These are phyloP conservation scores for Enteromius thamalakanensis DNA, from an alignment of 2,797 vertebrate species.

Conservation along the genomic window DNA sequence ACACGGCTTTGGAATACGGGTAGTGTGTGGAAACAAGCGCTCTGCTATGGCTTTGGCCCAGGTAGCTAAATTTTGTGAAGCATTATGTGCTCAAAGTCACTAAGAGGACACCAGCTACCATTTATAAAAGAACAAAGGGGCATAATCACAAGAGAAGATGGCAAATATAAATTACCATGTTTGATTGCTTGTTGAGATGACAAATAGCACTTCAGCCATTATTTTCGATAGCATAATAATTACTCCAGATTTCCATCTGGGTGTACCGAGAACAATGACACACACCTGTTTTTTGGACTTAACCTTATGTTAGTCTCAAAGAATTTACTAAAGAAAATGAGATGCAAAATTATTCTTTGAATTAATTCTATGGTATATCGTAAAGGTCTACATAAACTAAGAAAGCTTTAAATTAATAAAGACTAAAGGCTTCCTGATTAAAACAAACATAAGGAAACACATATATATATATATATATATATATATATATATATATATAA, in stretches of 20 bases:
- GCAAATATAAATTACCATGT: not conserved
- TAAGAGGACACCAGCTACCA: not conserved
- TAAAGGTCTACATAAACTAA: not conserved
- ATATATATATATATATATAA: not conserved
- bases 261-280: not conserved
- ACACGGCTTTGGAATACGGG: conserved; percentile 28
- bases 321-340: not conserved
- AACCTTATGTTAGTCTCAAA: not conserved
- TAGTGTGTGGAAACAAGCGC: not conserved
- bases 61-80: not conserved
- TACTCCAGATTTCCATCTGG: not conserved
- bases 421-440: not conserved
- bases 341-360: not conserved
- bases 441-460: not conserved
- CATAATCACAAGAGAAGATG: not conserved
- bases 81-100: conserved; percentile 3
- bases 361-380: not conserved
- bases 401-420: not conserved
- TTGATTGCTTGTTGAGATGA: conserved; percentile 1
- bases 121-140: not conserved
- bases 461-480: not conserved
- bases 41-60: not conserved
- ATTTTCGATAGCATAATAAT: not conserved
- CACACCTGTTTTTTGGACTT: conserved; percentile 1
- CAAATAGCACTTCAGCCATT: not conserved